Base-by-base conservation (phyloP, 2,888 invertebrate genomes). In the Epirrhoe alternata region DNA sequence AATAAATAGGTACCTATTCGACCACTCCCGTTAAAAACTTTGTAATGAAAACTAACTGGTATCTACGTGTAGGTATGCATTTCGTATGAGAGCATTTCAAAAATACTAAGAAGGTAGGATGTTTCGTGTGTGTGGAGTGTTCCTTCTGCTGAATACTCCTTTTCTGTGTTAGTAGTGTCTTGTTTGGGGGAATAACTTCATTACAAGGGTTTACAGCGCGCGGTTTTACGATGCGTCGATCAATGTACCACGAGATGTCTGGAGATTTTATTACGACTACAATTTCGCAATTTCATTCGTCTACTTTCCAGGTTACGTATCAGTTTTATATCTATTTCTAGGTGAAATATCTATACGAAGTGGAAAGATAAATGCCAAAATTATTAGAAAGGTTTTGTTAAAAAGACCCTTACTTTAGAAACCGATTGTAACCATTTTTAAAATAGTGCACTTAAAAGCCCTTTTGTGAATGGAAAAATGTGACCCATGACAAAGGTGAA, bases 171-270 rank as follows among this genome's bases (percentile, higher is more conserved):
- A 45, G 51, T 88, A 84, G 87, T 82, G 84, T 79, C 86, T 90
- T 88, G 89, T 89, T 89, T 87, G 85, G 73, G 80, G 77, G 76
- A 84, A 86, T 85, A 86, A 85, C 82, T 87, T 86, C 86, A 86
- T 89, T 88, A 86, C 83, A 74, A 67, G 79, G 80, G 80, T 88
- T 90, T 87, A 89, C 85, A 85, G 79, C 84, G 74, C 82, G 83
- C 78, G 75, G 78, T 76, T 84, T 90, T 89, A 89, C 85, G 86
- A 83, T 72, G 74, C 71, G 71, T 69, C 73, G 73, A 78, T 81
- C 82, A 77, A 82, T 78, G 72, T 68, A 76, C 76, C 70, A 69
- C 64, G 51, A 65, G 69, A 64, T 66, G 66, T 68, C 64, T 68
- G 66, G 68, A 58, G 55, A 54, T 69, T 71, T 70, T 71, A 70